Evolutionary conservation across 2,888 invertebrate species (phyloP), one percentile per base, ranked within the genome.

Genomic region (Drosophila nr. perissopoda): DNA sequence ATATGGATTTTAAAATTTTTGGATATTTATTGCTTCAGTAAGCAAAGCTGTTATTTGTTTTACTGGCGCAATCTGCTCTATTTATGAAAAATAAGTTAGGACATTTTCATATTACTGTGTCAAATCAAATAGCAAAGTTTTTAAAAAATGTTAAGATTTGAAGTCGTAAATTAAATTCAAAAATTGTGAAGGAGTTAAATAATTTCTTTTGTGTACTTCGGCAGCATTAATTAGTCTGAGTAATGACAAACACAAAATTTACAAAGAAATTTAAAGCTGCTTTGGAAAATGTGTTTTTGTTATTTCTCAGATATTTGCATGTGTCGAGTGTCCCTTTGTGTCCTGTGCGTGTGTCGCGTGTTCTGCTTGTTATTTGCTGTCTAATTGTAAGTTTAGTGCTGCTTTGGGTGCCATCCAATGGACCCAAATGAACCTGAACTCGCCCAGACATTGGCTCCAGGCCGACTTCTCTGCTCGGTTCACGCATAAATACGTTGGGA

Each of bases 371-470:
- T 81, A 62, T 71, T 74, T 75, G 71, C 10, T 60, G 61, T 70
- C 81, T 89, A 88, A 89, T 89, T 89, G 86, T 70, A 77, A 79
- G 76, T 89, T 89, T 88, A 89, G 82, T 69, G 86, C 79, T 52
- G 72, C 54, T 68, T 61, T 79, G 74, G 79, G 85, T 57, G 65
- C 49, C 48, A 65, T 52, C 60, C 57, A 73, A 62, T 66, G 42
- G 63, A 27, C 29, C 29, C 40, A 68, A 62, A 62, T 57, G 51
- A 80, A 63, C 60, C 57, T 63, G 38, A 69, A 53, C 53, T 66
- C 56, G 33, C 46, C 61, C 61, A 68, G 60, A 46, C 70, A 54
- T 65, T 74, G 69, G 71, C 27, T 27, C 1, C 74, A 52, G 76
- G 46, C 65, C 31, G 18, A 27, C 52, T 27, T 58, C 29, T 51